Base-by-base conservation (phyloP, 2,888 invertebrate genomes). In the Crioceris asparagi region DNA sequence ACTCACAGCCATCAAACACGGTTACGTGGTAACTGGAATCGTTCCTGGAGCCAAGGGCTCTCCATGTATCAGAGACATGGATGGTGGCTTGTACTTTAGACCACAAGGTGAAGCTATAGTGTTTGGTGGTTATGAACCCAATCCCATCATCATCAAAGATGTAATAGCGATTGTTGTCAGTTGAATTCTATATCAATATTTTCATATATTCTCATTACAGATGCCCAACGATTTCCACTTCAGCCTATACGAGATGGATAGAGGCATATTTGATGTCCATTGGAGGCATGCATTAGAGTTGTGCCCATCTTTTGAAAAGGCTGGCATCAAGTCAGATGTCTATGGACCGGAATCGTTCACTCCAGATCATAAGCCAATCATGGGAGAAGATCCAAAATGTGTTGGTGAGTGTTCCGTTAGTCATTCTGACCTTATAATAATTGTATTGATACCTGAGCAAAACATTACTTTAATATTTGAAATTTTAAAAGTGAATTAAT, bases 331-430 rank as follows among this genome's bases (percentile, higher is more conserved):
- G 60, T 80, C 83, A 25, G 87, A 87, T 0, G 78, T 91, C 2
- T 92, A 88, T 56, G 92, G 92, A 0, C 88, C 90, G 0, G 91
- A 93, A 60, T 83, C 86, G 2, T 93, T 92, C 59, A 92, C 92
- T 0, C 87, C 91, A 0, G 92, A 93, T 60, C 90, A 91, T 57
- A 90, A 79, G 52, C 90, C 92, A 0, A 57, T 92, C 19, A 69
- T 92, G 69, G 92, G 91, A 50, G 81, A 81, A 40, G 81, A 82
- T 55, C 75, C 77, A 6, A 69, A 72, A 57, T 61, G 75, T 3
- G 69, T 68, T 49, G 75, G 75, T 72, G 55, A 57, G 61, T 46
- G 21, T 21, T 21, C 21, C 6, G 10, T 21, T 21, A 21, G 21
- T 6, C 10, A 21, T 21, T 6, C 21, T 7, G 10, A 21, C 10